These are phyloP conservation scores for Cheirogaleus major DNA, from an alignment of 2,797 vertebrate genomes.

Conservation along the genomic window DNA sequence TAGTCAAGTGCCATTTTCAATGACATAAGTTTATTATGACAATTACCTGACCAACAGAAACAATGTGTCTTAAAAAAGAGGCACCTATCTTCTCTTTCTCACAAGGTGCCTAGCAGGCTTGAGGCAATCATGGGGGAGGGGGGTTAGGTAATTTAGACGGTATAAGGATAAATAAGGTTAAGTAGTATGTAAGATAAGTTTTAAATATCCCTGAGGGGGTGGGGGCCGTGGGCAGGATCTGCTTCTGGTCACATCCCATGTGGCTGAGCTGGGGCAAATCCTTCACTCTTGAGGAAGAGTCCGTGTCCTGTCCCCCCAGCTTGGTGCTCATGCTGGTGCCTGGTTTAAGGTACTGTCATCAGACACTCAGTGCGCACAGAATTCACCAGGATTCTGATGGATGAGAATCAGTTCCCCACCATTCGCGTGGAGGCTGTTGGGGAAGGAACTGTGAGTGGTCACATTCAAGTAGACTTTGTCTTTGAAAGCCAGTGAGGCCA, in stretches of 20 bases:
- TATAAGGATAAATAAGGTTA: conserved; percentile 66
- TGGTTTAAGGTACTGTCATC: background rate
- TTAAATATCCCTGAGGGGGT: conserved; percentile 73
- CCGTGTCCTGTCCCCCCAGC: conserved; percentile 29
- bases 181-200: conserved; percentile 34
- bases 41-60: conserved; percentile 16
- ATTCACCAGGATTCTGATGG: conserved; percentile 46
- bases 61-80: background rate
- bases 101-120: background rate
- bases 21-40: conserved; percentile 4
- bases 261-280: background rate
- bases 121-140: background rate
- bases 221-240: background rate
- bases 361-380: conserved; percentile 36
- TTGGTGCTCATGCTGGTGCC: background rate
- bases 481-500: conserved; percentile 53
- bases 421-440: background rate
- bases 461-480: conserved; percentile 74
- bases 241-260: background rate
- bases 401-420: conserved; percentile 76
- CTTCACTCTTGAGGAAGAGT: background rate
- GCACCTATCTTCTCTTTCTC: background rate
- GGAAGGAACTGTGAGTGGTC: background rate
- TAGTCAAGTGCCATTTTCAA: conserved; percentile 1
- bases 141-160: background rate